These are phyloP conservation scores for Virgularia gustaviana DNA, from an alignment of 92 coral and sea anemone genomes.

Conservation along the genomic window DNA sequence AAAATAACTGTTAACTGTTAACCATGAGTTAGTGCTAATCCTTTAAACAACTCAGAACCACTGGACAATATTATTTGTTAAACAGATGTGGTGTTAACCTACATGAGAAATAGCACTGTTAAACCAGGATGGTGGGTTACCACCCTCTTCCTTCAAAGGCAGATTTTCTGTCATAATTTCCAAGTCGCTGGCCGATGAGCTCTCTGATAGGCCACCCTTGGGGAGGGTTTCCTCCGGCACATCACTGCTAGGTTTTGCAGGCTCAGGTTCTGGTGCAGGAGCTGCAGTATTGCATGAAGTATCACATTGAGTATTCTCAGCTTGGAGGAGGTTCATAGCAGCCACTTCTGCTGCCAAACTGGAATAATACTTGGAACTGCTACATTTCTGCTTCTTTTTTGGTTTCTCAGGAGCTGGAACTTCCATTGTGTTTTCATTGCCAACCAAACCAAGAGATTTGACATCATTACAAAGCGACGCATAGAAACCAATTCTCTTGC, in stretches of 20 bases:
- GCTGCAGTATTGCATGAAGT: too few species aligned
- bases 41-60: too few species aligned
- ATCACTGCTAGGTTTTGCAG: too few species aligned
- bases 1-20: too few species aligned
- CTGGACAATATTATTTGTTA: too few species aligned
- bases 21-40: too few species aligned
- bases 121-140: conserved; percentile 25
- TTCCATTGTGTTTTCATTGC: neutral
- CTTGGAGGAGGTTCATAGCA: conserved; percentile 2
- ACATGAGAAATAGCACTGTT: neutral
- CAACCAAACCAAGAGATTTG: neutral
- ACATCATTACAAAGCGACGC: conserved; percentile 26
- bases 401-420: neutral
- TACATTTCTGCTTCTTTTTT: neutral
- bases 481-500: conserved; percentile 28
- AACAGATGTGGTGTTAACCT: neutral
- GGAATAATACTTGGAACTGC: conserved; percentile 28
- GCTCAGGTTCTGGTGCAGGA: too few species aligned
- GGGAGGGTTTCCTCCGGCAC: too few species aligned
- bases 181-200: neutral
- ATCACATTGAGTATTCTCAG: too few species aligned
- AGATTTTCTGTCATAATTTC: neutral
- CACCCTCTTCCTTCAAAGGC: conserved; percentile 6
- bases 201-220: too few species aligned
- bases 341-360: conserved; percentile 15